A percentile compares a stretch with the other conserved stretches of the same genome.
phyloP scores from a whole-genome alignment of 2,113 vertebrate species.

The Boleophthalmus pectinirostris region DNA sequence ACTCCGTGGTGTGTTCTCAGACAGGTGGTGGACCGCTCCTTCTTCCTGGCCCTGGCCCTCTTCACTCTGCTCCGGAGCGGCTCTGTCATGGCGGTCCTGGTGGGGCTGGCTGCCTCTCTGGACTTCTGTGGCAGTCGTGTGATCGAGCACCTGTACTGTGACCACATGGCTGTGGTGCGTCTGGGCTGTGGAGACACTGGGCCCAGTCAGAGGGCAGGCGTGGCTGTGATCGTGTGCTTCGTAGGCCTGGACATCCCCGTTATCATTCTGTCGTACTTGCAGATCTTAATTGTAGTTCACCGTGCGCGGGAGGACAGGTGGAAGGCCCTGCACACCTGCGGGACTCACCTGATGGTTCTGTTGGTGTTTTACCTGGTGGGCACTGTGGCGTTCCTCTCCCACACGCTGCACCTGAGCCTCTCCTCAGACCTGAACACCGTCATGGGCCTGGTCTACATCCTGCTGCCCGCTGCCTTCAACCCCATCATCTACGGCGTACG shows the following conservation, averaged over 20 bases:
- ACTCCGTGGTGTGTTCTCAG: neutral
- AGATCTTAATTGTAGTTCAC: slow-evolving; percentile 67
- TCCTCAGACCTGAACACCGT: slow-evolving; percentile 74
- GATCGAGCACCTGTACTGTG: slow-evolving; percentile 77
- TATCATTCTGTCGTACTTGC: slow-evolving; percentile 75
- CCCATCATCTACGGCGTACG: slow-evolving; percentile 79
- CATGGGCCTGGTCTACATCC: slow-evolving; percentile 76
- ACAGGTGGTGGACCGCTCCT: slow-evolving; percentile 24
- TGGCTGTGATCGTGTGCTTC: slow-evolving; percentile 75
- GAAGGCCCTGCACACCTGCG: slow-evolving; percentile 81
- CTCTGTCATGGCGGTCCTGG: slow-evolving; percentile 66
- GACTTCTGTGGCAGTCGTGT: slow-evolving; percentile 67
- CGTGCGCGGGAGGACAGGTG: slow-evolving; percentile 52
- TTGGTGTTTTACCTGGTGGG: slow-evolving; percentile 79
- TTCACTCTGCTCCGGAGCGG: slow-evolving; percentile 70
- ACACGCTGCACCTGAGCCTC: slow-evolving; percentile 60
- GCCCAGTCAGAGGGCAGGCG: slow-evolving; percentile 46
- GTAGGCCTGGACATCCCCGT: slow-evolving; percentile 75
- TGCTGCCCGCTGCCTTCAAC: slow-evolving; percentile 77
- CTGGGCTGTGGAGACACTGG: slow-evolving; percentile 67
- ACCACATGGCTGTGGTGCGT: slow-evolving; percentile 81
- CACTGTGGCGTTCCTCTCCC: slow-evolving; percentile 77
- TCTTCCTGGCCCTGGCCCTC: slow-evolving; percentile 54
- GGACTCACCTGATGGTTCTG: slow-evolving; percentile 79
- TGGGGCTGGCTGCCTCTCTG: slow-evolving; percentile 69